Conservation (phyloP, 1,140 invertebrate species). For the Trichogramma pretiosum region DNA sequence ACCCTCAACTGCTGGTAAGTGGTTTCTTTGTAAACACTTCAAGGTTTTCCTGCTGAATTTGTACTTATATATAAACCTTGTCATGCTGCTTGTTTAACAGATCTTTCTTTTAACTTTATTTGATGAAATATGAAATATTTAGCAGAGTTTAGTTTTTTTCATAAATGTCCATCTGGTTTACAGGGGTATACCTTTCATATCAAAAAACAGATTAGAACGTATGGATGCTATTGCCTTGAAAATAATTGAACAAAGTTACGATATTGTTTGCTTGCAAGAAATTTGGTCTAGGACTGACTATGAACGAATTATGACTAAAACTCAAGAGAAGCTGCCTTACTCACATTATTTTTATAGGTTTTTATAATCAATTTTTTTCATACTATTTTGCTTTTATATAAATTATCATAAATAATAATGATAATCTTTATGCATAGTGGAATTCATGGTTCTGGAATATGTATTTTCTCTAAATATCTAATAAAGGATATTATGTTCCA, state of each 20-base stretch:
- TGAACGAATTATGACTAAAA: constrained; percentile 56
- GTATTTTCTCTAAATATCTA: constrained; percentile 79
- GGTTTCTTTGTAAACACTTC: too few relatives aligned
- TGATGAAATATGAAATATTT: constrained; percentile 1
- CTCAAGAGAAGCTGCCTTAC: constrained; percentile 60
- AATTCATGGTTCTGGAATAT: constrained; percentile 83
- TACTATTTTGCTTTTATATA: background rate
- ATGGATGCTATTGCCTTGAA: constrained; percentile 73
- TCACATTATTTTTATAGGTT: constrained; percentile 92
- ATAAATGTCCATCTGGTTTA: too few relatives aligned
- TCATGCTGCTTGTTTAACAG: background rate
- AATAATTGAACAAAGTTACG: constrained; percentile 61
- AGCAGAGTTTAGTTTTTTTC: too few relatives aligned
- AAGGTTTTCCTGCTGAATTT: too few relatives aligned
- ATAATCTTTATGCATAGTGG: constrained; percentile 69
- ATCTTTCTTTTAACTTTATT: background rate
- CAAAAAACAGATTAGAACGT: constrained; percentile 65
- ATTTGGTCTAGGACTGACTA: constrained; percentile 78
- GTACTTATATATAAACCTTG: constrained; percentile 5
- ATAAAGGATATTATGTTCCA: constrained; percentile 86
- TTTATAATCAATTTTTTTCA: constrained; percentile 5
- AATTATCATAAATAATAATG: constrained; percentile 2
- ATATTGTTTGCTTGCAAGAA: constrained; percentile 89
- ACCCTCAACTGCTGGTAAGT: constrained; percentile 57
- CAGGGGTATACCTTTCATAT: constrained; percentile 77